Evolutionary conservation across 2,888 invertebrate genomes (phyloP), one percentile per base, ranked within the genome.

Genomic region (Steinernema scapterisci): DNA sequence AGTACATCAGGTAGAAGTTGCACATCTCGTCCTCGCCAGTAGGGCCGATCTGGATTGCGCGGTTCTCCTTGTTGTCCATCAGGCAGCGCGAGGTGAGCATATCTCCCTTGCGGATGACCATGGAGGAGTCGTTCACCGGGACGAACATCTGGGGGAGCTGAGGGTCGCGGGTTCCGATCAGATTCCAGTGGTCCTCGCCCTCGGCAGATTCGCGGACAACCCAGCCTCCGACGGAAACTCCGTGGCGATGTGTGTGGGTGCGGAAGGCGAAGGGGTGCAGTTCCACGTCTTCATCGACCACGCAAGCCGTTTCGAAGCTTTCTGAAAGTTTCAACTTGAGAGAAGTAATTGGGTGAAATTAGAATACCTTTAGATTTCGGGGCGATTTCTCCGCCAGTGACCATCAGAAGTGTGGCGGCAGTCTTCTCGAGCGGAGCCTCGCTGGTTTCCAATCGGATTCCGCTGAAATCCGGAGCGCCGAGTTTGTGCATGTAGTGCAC

Each of bases 91-190:
- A 82, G 21, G 84, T 79, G 23, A 95, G 87, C 75, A 91, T 91
- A 88, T 95, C 95, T 0, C 93, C 93, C 73, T 89, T 88, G 0
- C 86, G 82, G 51, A 95, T 92, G 0, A 92, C 91, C 0, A 91
- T 89, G 0, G 88, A 89, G 82, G 91, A 91, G 72, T 89, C 86
- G 45, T 89, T 89, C 0, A 94, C 91, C 0, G 94, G 93, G 89
- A 95, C 96, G 90, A 96, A 96, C 95, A 95, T 95, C 90, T 96
- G 89, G 0, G 96, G 94, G 19, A 92, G 91, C 82, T 94, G 90
- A 0, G 96, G 96, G 89, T 95, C 91, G 81, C 93, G 91, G 89
- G 93, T 93, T 38, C 96, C 96, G 72, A 96, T 90, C 74, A 79
- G 54, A 45, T 73, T 73, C 79, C 79, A 79, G 38, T 70, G 38